These are phyloP conservation scores for Toxotes jaculatrix DNA, from an alignment of 2,113 vertebrate species.

Conservation along the genomic window DNA sequence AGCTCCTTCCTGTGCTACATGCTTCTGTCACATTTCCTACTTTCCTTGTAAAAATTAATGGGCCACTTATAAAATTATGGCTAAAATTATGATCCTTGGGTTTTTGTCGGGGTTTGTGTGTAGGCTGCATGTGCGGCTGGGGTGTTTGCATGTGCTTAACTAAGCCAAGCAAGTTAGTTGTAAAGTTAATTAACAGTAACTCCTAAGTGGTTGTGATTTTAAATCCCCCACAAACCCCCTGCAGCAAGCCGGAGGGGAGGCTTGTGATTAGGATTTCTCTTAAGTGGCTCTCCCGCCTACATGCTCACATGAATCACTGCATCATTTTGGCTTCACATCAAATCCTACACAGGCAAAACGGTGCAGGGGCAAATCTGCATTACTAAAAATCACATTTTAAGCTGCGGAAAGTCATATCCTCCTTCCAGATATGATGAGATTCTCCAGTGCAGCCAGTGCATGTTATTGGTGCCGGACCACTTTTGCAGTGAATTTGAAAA, in stretches of 20 bases:
- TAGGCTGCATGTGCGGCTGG: neutral
- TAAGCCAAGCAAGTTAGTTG: constrained; percentile 49
- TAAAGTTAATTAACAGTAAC: constrained; percentile 66
- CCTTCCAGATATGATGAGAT: neutral
- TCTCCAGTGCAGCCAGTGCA: neutral
- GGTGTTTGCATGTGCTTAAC: constrained; percentile 44
- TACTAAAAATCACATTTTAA: constrained; percentile 26
- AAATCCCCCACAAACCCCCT: constrained; percentile 54
- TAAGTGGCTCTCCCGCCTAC: constrained; percentile 58
- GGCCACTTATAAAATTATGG: neutral
- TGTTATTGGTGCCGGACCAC: neutral
- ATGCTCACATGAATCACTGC: constrained; percentile 55
- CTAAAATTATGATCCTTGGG: constrained; percentile 6
- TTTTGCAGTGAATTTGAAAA: constrained; percentile 34
- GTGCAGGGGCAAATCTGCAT: constrained; percentile 29
- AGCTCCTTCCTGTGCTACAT: neutral
- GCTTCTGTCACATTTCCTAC: neutral
- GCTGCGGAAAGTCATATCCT: constrained; percentile 22
- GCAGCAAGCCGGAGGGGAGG: constrained; percentile 51
- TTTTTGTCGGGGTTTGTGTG: constrained; percentile 7
- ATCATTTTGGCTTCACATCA: constrained; percentile 52
- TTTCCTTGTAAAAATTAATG: neutral
- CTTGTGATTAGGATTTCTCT: constrained; percentile 68
- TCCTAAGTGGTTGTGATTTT: constrained; percentile 61
- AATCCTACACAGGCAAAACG: constrained; percentile 25